Evolutionary conservation across 2,797 vertebrate genomes (phyloP).

Genomic region (Macrochelys suwanniensis): DNA sequence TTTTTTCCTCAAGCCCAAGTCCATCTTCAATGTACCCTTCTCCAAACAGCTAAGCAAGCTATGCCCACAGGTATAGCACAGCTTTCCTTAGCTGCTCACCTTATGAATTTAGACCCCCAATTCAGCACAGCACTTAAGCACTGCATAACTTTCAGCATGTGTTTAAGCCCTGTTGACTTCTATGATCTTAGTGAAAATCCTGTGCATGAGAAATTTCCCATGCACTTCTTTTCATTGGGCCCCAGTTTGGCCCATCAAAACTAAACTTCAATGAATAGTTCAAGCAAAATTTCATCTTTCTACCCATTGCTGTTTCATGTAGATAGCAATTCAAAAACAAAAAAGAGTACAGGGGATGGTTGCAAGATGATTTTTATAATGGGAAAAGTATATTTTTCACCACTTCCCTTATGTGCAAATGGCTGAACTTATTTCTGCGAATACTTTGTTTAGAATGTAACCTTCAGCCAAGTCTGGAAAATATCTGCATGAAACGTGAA

Average conservation of each 20-base stretch:
- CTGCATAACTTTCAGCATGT: too few species aligned
- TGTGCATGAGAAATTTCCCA: not conserved
- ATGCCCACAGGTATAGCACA: not conserved
- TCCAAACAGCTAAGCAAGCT: not conserved
- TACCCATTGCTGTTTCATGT: not conserved
- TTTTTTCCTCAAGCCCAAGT: not conserved
- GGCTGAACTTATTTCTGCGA: not conserved
- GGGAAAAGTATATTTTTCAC: not conserved
- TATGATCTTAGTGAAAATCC: not conserved
- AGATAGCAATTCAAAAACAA: not conserved
- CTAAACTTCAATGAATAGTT: not conserved
- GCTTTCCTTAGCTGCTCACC: not conserved
- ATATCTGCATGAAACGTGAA: not conserved
- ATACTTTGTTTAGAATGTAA: not conserved
- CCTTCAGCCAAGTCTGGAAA: not conserved
- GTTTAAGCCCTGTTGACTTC: not conserved
- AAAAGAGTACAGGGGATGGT: not conserved
- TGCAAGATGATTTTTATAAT: not conserved
- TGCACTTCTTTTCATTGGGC: not conserved
- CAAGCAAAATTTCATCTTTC: too few species aligned
- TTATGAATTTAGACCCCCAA: not conserved
- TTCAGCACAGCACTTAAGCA: not conserved
- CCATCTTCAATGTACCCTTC: not conserved
- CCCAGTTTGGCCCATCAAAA: not conserved
- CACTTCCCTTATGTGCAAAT: not conserved